Base-by-base conservation (phyloP, 2,888 invertebrate species). In the Tetrapedia diversipes region DNA sequence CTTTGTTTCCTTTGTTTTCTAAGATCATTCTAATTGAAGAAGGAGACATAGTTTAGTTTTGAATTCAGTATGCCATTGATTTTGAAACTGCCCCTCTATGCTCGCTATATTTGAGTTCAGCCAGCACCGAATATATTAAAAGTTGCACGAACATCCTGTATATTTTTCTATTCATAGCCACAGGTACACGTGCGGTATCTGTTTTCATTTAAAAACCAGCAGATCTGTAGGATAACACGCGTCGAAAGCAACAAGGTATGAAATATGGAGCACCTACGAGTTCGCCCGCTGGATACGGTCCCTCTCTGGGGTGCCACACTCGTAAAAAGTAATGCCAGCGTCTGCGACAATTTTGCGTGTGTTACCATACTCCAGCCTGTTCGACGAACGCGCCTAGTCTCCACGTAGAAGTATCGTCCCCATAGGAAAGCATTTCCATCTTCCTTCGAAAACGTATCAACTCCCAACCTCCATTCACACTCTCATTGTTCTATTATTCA, bases 321-420 rank as follows among this genome's bases (percentile, higher is more conserved):
- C 85, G 85, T 87, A 87, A 88, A 88, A 88, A 86, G 83, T 86
- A 87, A 87, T 81, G 83, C 61, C 37, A 49, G 22, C 43, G 51
- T 73, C 73, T 66, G 67, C 54, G 47, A 64, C 54, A 64, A 54
- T 56, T 68, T 73, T 61, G 43, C 56, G 53, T 16, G 54, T 22
- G 59, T 34, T 53, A n/a, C 39, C 29, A 10, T 19, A n/a, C 11
- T 37, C 49, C 1, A 34, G 47, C 19, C n/a, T 19, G 32, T 24
- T 63, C 24, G 51, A 22, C 49, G 45, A 61, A 56, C 22, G 16
- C 51, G n/a, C 22, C 39, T 39, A n/a, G 57, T 56, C 41, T 32
- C 45, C 43, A 24, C 59, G 27, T 22, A 22, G 54, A 59, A 39
- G 37, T 67, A 41, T 61, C 45, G 57, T 24, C 60, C 39, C 54